Percentiles rank a stretch among this genome's conserved stretches.
Evolutionary conservation across 2,888 invertebrate species (phyloP).

Genomic region (Lomographa bimaculata): DNA sequence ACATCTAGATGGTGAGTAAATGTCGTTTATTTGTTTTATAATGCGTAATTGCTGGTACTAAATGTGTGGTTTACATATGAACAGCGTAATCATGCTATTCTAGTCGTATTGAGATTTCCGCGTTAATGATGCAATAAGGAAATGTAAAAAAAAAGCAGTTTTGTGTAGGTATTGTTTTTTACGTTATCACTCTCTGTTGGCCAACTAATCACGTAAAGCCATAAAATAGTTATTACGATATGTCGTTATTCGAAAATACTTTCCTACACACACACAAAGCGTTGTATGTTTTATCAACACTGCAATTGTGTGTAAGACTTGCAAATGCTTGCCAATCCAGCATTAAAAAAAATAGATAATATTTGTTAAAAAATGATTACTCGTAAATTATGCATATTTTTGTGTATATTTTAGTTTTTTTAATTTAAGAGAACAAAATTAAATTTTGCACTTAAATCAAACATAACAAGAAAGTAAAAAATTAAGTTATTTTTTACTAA

Average conservation of each 20-base stretch:
- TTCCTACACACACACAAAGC: too few relatives aligned
- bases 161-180: constrained; percentile 7
- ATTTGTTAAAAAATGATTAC: too few relatives aligned
- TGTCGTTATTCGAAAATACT: constrained; percentile 26
- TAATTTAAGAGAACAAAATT: too few relatives aligned
- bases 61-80: constrained; percentile 13
- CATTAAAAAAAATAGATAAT: too few relatives aligned
- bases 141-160: constrained; percentile 18
- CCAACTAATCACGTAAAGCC: constrained; percentile 33
- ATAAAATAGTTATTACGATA: constrained; percentile 40
- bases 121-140: constrained; percentile 14
- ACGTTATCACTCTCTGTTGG: constrained; percentile 24
- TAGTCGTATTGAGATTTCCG: constrained; percentile 28
- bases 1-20: constrained; percentile 53
- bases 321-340: too few relatives aligned
- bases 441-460: too few relatives aligned
- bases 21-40: constrained; percentile 14
- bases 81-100: constrained; percentile 24
- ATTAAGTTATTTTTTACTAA: too few relatives aligned
- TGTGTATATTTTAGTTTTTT: too few relatives aligned
- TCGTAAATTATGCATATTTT: too few relatives aligned
- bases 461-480: too few relatives aligned
- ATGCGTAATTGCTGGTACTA: constrained; percentile 11
- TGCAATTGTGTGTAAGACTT: too few relatives aligned
- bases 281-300: too few relatives aligned